phyloP scores from a whole-genome alignment of 2,888 invertebrate species.

The Sarcophaga subvicina region DNA sequence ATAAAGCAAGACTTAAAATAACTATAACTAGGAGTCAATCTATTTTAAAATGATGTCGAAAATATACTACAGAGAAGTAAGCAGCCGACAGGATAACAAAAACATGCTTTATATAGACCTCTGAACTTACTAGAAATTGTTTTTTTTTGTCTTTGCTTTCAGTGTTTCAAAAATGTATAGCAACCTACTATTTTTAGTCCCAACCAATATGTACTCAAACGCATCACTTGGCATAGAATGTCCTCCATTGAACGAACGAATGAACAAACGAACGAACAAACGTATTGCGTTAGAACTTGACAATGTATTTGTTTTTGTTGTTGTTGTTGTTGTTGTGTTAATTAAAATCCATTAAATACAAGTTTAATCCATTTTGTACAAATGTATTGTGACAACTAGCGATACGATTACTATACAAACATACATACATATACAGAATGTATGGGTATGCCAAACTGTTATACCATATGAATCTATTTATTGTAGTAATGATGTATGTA shows the following conservation, averaged over 20 bases:
- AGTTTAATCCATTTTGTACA: constrained; percentile 37
- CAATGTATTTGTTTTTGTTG: constrained; percentile 9
- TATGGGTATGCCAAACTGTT: no score
- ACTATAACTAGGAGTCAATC: no score
- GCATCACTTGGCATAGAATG: not conserved
- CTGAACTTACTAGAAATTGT: no score
- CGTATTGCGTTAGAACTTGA: constrained; percentile 9
- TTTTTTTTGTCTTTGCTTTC: not conserved
- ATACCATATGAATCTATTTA: not conserved
- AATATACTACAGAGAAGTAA: no score
- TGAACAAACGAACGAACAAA: no score
- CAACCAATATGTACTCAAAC: not conserved
- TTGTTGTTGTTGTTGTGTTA: constrained; percentile 33
- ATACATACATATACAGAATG: not conserved
- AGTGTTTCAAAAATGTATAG: not conserved
- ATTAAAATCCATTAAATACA: constrained; percentile 58
- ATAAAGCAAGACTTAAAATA: no score
- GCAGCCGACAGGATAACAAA: no score
- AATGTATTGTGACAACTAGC: not conserved
- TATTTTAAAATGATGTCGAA: no score
- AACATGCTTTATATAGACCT: no score
- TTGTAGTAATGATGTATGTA: not conserved
- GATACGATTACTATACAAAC: not conserved
- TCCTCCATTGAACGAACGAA: not conserved
- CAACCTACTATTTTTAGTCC: not conserved